Evolutionary conservation across 1,140 invertebrate species (phyloP).

Genomic region (Drosophila navojoa): DNA sequence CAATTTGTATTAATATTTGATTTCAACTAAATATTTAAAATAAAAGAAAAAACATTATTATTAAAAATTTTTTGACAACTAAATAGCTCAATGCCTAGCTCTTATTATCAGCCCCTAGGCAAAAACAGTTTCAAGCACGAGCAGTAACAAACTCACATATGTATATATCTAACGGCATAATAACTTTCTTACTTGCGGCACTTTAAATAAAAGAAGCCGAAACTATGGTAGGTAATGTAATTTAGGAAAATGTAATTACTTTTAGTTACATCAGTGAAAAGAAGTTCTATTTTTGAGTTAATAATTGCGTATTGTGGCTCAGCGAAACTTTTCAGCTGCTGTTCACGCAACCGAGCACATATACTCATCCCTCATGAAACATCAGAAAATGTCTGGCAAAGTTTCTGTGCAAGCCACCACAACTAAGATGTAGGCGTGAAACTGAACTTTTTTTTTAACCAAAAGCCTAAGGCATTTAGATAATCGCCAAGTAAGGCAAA

Average conservation of each 20-base stretch:
- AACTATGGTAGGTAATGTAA: not conserved
- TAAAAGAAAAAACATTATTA: no score
- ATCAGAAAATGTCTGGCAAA: not conserved
- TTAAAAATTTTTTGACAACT: no score
- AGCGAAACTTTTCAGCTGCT: not conserved
- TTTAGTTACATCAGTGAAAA: not conserved
- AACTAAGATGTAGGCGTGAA: not conserved
- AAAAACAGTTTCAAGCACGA: not conserved
- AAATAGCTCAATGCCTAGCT: not conserved
- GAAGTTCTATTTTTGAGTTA: not conserved
- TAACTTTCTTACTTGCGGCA: not conserved
- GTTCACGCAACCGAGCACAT: no score
- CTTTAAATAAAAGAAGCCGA: not conserved
- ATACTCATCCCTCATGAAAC: not conserved
- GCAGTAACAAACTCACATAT: not conserved
- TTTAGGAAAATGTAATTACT: constrained; percentile 6
- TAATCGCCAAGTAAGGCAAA: not conserved
- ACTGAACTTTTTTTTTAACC: not conserved
- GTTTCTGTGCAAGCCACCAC: not conserved
- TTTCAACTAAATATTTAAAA: no score
- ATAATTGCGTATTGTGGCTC: constrained; percentile 1
- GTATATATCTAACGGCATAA: not conserved
- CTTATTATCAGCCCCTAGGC: not conserved
- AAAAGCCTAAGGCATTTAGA: not conserved
- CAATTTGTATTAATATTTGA: no score